Conservation (phyloP, 2,797 vertebrate species). For the Lacerta viridis region DNA sequence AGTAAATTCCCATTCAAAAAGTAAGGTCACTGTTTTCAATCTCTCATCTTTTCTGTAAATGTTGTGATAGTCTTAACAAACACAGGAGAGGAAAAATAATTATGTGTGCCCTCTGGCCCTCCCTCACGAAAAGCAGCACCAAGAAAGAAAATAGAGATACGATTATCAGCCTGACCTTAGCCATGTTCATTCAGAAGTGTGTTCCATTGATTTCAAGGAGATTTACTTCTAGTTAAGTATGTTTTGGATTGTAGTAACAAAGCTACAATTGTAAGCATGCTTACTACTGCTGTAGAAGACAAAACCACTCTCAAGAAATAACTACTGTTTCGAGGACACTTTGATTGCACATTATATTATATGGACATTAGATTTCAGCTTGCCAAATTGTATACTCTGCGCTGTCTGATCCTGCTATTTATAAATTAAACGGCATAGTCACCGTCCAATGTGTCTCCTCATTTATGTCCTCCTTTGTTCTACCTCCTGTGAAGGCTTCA, state of each 20-base stretch:
- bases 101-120: background rate
- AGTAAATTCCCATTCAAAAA: background rate
- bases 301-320: slow-evolving; percentile 44
- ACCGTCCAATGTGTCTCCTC: slow-evolving; percentile 39
- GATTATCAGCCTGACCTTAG: background rate
- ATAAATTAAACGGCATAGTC: slow-evolving; percentile 36
- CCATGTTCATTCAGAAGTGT: background rate
- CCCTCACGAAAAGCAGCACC: background rate
- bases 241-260: background rate
- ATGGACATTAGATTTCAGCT: slow-evolving; percentile 30
- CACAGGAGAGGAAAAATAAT: background rate
- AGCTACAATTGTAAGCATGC: background rate
- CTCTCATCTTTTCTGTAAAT: background rate
- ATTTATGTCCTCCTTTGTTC: slow-evolving; percentile 60
- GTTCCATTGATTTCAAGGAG: slow-evolving; percentile 46
- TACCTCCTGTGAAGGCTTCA: slow-evolving; percentile 13
- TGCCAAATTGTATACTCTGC: background rate
- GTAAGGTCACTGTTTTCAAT: background rate
- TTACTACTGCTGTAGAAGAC: background rate
- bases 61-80: background rate
- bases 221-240: slow-evolving; percentile 29
- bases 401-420: slow-evolving; percentile 14
- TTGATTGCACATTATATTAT: slow-evolving; percentile 37
- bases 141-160: background rate
- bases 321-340: background rate